phyloP scores from a whole-genome alignment of 2,888 invertebrate genomes.

The Adineta ricciae region DNA sequence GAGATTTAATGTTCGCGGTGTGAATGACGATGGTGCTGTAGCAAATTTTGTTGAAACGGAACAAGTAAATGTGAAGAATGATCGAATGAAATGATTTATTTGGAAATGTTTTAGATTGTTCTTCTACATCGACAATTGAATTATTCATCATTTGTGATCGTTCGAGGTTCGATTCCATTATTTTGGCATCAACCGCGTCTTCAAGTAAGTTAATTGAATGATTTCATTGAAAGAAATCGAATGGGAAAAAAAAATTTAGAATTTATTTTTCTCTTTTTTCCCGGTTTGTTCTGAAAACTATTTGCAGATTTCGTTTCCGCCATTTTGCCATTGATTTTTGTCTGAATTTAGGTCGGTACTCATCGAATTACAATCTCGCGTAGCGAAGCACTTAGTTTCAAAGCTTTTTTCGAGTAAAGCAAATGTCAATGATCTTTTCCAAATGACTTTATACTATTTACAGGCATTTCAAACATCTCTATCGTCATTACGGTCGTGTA shows the following conservation, averaged over 20 bases:
- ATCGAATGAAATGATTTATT: neutral
- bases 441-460: too few species aligned
- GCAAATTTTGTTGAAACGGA: conserved; percentile 99
- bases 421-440: too few species aligned
- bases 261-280: too few species aligned
- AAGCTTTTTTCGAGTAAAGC: conserved; percentile 28
- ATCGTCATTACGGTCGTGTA: conserved; percentile 12
- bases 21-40: conserved; percentile 95
- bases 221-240: too few species aligned
- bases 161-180: conserved; percentile 87
- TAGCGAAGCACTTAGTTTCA: neutral
- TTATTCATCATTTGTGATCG: conserved; percentile 66
- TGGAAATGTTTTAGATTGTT: neutral
- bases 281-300: too few species aligned
- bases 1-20: conserved; percentile 91
- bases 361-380: conserved; percentile 28
- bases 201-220: conserved; percentile 55
- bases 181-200: conserved; percentile 99
- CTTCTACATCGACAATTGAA: neutral
- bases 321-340: too few species aligned
- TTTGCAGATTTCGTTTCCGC: too few species aligned
- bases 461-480: conserved; percentile 1
- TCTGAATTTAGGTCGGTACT: conserved; percentile 15
- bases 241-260: too few species aligned
- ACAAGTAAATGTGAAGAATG: conserved; percentile 59